Conservation (phyloP, 2,113 vertebrate species). For the Tichodroma muraria region DNA sequence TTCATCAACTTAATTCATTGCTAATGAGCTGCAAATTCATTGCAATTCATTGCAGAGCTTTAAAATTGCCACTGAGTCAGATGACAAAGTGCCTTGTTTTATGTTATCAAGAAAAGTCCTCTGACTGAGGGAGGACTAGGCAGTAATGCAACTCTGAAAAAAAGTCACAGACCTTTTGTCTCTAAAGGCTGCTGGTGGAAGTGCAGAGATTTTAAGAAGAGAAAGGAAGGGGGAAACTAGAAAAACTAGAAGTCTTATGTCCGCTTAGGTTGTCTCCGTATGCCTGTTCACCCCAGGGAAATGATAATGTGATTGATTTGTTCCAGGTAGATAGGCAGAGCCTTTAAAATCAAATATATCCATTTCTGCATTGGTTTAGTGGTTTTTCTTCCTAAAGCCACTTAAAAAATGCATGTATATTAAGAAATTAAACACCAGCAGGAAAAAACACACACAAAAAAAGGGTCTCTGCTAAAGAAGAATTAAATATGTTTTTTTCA, state of each 20-base stretch:
- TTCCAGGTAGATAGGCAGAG: not conserved
- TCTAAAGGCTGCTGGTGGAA: not conserved
- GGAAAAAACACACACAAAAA: not conserved
- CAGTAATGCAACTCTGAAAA: not conserved
- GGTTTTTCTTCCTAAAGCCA: not conserved
- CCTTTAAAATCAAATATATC: not conserved
- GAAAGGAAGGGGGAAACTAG: not conserved
- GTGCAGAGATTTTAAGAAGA: not conserved
- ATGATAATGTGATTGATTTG: not conserved
- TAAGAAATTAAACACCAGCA: not conserved
- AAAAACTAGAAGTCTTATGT: not conserved
- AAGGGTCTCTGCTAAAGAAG: not conserved
- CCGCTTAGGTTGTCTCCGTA: rapidly evolving
- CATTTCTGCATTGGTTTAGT: not conserved
- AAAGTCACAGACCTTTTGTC: not conserved
- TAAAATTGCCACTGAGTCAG: not conserved
- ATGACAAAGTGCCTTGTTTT: not conserved
- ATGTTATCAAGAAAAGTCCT: not conserved
- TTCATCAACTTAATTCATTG: slow-evolving; percentile 21
- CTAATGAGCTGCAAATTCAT: slow-evolving; percentile 25
- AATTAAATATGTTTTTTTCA: not conserved
- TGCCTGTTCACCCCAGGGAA: not conserved
- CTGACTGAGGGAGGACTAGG: not conserved
- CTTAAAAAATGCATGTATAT: not conserved
- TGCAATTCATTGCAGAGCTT: slow-evolving; percentile 5